Conservation (phyloP, 2,113 vertebrate species). For the Syngnathoides biaculeatus region DNA sequence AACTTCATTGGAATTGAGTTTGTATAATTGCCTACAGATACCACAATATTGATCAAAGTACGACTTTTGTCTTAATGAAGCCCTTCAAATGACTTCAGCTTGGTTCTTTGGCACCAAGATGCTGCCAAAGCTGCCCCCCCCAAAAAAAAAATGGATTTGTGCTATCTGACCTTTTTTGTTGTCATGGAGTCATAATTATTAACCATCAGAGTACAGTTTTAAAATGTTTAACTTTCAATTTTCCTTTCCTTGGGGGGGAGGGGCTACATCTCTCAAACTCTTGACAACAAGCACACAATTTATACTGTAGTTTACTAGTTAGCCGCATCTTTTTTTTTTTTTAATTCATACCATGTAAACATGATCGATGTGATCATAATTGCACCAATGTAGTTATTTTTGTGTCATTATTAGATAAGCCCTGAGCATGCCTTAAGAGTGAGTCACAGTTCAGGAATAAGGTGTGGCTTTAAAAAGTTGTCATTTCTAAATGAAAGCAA, state of each 20-base stretch:
- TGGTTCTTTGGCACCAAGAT: too few relatives aligned
- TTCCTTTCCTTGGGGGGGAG: neutral
- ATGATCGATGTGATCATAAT: neutral
- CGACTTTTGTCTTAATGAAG: too few relatives aligned
- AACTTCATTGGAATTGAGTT: too few relatives aligned
- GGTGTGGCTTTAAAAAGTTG: constrained; percentile 48
- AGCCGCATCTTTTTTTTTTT: neutral
- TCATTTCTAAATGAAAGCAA: constrained; percentile 23
- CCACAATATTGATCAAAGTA: neutral
- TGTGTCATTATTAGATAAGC: constrained; percentile 17
- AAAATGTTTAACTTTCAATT: too few relatives aligned
- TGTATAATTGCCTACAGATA: too few relatives aligned
- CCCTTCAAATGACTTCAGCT: too few relatives aligned
- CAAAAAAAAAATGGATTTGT: too few relatives aligned
- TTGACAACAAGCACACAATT: neutral
- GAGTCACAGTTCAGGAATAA: constrained; percentile 44
- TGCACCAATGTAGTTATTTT: neutral
- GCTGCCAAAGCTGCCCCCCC: too few relatives aligned
- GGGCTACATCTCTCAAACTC: neutral
- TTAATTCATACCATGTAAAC: too few relatives aligned
- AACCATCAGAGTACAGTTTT: too few relatives aligned
- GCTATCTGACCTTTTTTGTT: too few relatives aligned
- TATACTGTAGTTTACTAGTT: neutral
- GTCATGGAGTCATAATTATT: too few relatives aligned
- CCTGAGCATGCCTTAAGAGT: constrained; percentile 29